phyloP scores from a whole-genome alignment of 1,140 invertebrate genomes.

The Helicorthomorpha holstii region DNA sequence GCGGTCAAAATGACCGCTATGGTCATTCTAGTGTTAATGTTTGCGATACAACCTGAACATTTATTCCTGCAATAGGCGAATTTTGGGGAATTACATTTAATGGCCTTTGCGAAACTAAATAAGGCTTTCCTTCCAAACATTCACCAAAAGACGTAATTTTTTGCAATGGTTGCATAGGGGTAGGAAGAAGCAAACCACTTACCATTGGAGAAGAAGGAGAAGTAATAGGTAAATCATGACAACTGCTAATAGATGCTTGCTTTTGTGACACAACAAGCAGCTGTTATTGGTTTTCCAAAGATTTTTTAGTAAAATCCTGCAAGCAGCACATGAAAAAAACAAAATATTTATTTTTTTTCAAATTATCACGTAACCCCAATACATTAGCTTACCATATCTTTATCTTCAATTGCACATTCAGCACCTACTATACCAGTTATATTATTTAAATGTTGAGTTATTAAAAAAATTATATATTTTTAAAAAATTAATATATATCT shows the following conservation, averaged over 20 bases:
- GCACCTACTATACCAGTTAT: not conserved
- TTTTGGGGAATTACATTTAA: not conserved
- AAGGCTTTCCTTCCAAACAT: not conserved
- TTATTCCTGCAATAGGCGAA: not conserved
- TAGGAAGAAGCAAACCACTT: not conserved
- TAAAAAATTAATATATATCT: not conserved
- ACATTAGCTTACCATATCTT: not conserved
- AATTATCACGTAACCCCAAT: not conserved
- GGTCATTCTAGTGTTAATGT: too few relatives aligned
- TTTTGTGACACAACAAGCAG: not conserved
- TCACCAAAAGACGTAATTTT: not conserved
- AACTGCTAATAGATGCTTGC: not conserved
- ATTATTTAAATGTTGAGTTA: not conserved
- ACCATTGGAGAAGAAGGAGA: too few relatives aligned
- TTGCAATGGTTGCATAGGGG: not conserved
- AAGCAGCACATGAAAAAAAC: too few relatives aligned
- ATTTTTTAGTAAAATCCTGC: not conserved
- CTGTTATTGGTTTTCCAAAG: not conserved
- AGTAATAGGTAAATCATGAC: not conserved
- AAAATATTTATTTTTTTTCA: not conserved
- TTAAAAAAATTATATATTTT: not conserved
- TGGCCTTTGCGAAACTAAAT: not conserved
- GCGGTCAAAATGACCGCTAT: too few relatives aligned
- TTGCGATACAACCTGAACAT: not conserved
- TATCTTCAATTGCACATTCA: not conserved